These are phyloP conservation scores for Aphelinus atriplicis DNA, from an alignment of 1,140 invertebrate species.

Conservation along the genomic window DNA sequence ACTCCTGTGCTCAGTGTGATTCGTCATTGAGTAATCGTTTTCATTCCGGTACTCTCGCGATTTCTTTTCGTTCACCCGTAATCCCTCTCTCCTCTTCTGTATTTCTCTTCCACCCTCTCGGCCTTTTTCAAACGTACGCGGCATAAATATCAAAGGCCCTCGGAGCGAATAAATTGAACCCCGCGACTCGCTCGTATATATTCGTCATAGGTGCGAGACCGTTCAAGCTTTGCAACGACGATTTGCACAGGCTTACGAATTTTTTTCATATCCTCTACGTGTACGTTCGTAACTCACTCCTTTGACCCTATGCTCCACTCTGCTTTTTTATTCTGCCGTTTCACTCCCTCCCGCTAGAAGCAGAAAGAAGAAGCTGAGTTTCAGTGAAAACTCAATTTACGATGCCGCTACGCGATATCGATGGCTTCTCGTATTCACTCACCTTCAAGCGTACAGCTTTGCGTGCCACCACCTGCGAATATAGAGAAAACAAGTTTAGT, in stretches of 20 bases:
- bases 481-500: too few species aligned
- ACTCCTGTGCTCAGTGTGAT: neutral
- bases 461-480: too few species aligned
- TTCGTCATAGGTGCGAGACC: slow-evolving; percentile 29
- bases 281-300: slow-evolving; percentile 13
- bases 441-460: neutral
- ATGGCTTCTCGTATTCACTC: slow-evolving; percentile 8
- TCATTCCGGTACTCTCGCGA: neutral
- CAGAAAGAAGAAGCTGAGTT: neutral
- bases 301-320: too few species aligned
- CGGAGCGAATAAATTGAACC: slow-evolving; percentile 23
- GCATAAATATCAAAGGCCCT: too few species aligned
- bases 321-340: too few species aligned
- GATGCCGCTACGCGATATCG: slow-evolving; percentile 1
- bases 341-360: too few species aligned
- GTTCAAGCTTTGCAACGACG: slow-evolving; percentile 18
- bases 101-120: neutral
- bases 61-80: neutral
- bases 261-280: slow-evolving; percentile 25
- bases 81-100: neutral
- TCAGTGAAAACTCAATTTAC: neutral
- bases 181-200: neutral
- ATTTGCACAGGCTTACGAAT: slow-evolving; percentile 21
- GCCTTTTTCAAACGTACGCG: neutral
- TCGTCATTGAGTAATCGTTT: slow-evolving; percentile 15